A percentile compares a stretch with the other conserved stretches of the same genome.
These are phyloP conservation scores for Saccostrea glomerata DNA, from an alignment of 1,140 invertebrate species.

Conservation along the genomic window DNA sequence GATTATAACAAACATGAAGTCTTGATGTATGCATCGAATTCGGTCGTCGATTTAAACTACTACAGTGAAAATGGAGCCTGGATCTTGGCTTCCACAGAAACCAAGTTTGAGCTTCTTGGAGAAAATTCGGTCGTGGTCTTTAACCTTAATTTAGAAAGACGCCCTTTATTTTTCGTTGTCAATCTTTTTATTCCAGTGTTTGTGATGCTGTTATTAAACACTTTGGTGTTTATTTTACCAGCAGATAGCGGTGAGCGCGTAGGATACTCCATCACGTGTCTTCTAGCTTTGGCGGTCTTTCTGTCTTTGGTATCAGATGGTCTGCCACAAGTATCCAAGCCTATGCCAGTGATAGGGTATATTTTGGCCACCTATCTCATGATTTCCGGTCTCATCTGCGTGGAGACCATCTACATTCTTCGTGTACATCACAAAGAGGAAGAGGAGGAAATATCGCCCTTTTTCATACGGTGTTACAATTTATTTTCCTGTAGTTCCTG, in stretches of 20 bases:
- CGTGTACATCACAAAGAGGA: neutral
- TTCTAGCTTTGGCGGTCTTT: conserved; percentile 47
- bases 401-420: neutral
- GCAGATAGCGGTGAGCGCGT: conserved; percentile 52
- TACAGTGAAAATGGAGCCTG: conserved; percentile 31
- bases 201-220: conserved; percentile 48
- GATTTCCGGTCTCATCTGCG: conserved; percentile 5
- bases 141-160: conserved; percentile 36
- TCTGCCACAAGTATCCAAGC: conserved; percentile 49
- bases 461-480: neutral
- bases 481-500: neutral
- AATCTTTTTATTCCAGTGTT: conserved; percentile 47
- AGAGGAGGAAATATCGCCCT: neutral
- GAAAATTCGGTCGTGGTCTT: neutral
- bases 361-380: neutral
- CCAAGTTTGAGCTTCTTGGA: neutral
- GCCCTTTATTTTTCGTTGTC: conserved; percentile 45
- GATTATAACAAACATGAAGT: neutral
- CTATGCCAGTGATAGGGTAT: conserved; percentile 37
- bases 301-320: conserved; percentile 35
- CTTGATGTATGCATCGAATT: neutral
- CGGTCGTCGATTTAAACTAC: neutral
- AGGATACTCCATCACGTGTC: conserved; percentile 47
- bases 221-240: conserved; percentile 55
- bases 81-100: conserved; percentile 16